Percentiles rank a stretch among this genome's conserved stretches.
These are phyloP conservation scores for Ctenopoma kingsleyae DNA, from an alignment of 2,797 vertebrate genomes.

Conservation along the genomic window DNA sequence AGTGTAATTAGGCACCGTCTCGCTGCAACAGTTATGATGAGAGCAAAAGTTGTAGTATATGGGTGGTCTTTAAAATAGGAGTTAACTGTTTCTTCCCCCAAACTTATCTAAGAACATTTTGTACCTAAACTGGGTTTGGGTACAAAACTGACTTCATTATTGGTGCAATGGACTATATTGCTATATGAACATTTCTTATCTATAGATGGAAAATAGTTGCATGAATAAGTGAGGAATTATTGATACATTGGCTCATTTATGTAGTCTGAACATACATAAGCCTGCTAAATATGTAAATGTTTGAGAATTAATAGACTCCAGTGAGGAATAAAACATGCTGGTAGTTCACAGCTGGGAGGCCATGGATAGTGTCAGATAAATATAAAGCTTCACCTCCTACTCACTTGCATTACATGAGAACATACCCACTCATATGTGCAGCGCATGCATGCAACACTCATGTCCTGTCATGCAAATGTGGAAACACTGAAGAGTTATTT, in stretches of 20 bases:
- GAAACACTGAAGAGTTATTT: conserved; percentile 73
- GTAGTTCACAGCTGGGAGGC: conserved; percentile 47
- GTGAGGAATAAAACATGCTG: conserved; percentile 11
- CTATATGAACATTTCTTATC: not conserved
- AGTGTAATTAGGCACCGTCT: too few species aligned
- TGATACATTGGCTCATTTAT: not conserved
- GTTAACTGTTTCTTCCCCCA: too few species aligned
- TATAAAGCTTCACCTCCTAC: conserved; percentile 45
- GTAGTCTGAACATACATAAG: not conserved
- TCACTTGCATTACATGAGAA: conserved; percentile 18
- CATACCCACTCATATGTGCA: conserved; percentile 19
- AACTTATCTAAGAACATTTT: too few species aligned
- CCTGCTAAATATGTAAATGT: conserved; percentile 2
- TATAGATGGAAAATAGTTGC: not conserved
- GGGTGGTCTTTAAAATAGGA: too few species aligned
- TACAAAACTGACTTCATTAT: too few species aligned
- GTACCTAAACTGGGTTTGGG: too few species aligned
- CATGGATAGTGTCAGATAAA: conserved; percentile 59
- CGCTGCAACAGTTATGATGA: too few species aligned
- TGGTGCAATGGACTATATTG: too few species aligned
- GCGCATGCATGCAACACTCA: conserved; percentile 27
- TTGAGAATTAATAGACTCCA: conserved; percentile 6
- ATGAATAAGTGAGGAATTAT: not conserved
- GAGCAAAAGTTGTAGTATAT: too few species aligned
- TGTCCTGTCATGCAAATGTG: conserved; percentile 59